Evolutionary conservation across 2,888 invertebrate species (phyloP).

Genomic region (Nemurella pictetii): DNA sequence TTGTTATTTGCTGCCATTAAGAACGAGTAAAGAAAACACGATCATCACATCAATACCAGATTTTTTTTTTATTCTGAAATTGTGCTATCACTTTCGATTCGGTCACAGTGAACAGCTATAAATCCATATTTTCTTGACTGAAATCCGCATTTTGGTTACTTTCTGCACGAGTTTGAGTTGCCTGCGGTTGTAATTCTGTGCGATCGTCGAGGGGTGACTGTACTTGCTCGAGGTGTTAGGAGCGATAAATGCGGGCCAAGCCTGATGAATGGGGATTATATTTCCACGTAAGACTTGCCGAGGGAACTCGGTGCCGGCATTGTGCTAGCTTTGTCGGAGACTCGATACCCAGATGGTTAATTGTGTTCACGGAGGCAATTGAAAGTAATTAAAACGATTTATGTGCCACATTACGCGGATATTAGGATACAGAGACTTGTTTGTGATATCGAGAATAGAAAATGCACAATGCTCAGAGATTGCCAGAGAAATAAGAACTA

Average conservation of each 20-base stretch:
- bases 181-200: neutral
- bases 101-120: neutral
- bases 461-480: no score
- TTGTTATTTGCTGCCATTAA: neutral
- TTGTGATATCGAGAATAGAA: neutral
- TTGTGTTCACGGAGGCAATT: conserved; percentile 8
- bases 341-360: conserved; percentile 19
- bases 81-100: neutral
- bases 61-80: neutral
- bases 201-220: neutral
- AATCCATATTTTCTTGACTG: neutral
- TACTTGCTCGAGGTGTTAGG: neutral
- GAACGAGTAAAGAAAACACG: neutral
- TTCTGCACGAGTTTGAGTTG: neutral
- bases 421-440: neutral
- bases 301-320: conserved; percentile 1
- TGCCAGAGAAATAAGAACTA: no score
- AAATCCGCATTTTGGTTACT: neutral
- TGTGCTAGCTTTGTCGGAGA: neutral
- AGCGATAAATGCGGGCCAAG: conserved; percentile 4
- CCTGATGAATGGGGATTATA: conserved; percentile 22
- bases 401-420: neutral
- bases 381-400: conserved; percentile 13
- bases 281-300: neutral
- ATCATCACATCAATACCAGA: neutral